Evolutionary conservation across 2,113 vertebrate genomes (phyloP).

Genomic region (Caranx melampygus): DNA sequence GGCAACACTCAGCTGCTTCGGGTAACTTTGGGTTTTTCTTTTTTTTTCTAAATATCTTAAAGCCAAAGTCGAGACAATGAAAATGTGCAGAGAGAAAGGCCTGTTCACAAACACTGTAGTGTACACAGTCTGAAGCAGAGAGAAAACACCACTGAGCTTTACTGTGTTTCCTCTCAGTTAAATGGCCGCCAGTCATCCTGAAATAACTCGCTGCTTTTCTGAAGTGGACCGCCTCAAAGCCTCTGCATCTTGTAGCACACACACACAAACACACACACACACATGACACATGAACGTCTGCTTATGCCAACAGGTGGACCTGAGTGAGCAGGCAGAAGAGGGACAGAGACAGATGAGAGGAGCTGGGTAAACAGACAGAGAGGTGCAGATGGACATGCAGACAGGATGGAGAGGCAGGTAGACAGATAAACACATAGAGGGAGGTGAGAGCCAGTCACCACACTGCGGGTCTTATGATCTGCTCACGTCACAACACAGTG

Average conservation of each 20-base stretch:
- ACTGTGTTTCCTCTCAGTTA: background rate
- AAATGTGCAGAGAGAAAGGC: background rate
- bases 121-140: too few species aligned
- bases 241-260: background rate
- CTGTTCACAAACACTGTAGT: background rate
- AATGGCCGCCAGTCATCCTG: too few species aligned
- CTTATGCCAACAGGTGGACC: conserved; percentile 10
- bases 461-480: conserved; percentile 60
- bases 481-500: conserved; percentile 63
- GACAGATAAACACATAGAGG: conserved; percentile 31
- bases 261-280: background rate
- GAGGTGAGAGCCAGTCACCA: conserved; percentile 61
- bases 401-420: conserved; percentile 44
- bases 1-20: background rate
- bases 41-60: background rate
- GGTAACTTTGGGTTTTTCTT: background rate
- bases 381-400: conserved; percentile 54
- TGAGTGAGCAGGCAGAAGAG: background rate
- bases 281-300: conserved; percentile 8
- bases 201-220: too few species aligned
- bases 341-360: conserved; percentile 9
- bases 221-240: background rate
- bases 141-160: too few species aligned
- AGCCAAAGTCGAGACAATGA: background rate
- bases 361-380: conserved; percentile 13